phyloP scores from a whole-genome alignment of 37 sponge, comb jelly and placozoan genomes.

The Cliona cf. orientalis region DNA sequence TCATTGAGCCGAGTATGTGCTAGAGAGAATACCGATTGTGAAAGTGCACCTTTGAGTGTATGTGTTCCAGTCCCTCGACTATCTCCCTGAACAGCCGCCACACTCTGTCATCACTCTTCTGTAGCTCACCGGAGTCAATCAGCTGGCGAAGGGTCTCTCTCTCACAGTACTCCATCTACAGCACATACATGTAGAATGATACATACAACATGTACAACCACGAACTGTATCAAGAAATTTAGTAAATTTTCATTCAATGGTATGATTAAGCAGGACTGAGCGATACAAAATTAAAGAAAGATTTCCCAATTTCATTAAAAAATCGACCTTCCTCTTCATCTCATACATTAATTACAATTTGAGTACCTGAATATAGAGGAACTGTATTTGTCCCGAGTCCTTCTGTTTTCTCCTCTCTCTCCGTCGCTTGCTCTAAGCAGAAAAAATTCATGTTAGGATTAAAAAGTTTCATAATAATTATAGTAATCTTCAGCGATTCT shows the following conservation, averaged over 20 bases:
- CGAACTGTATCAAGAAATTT: background rate
- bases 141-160: constrained; percentile 86
- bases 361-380: constrained; percentile 62
- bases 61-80: constrained; percentile 92
- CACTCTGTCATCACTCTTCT: constrained; percentile 52
- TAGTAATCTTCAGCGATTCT: background rate
- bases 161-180: constrained; percentile 99
- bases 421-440: background rate
- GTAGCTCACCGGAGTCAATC: constrained; percentile 76
- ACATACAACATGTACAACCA: background rate
- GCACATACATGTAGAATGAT: background rate
- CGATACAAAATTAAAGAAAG: no score
- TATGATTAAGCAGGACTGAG: no score
- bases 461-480: no score
- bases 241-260: background rate
- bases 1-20: no score
- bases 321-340: no score
- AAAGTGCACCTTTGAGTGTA: constrained; percentile 91
- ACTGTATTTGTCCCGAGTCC: constrained; percentile 29
- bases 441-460: background rate
- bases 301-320: no score
- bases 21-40: no score
- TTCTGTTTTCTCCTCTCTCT: constrained; percentile 31
- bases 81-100: constrained; percentile 92
- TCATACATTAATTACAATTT: no score